These are phyloP conservation scores for Hydrozoanthus gracilis DNA, from an alignment of 92 coral and sea anemone species.

Conservation along the genomic window DNA sequence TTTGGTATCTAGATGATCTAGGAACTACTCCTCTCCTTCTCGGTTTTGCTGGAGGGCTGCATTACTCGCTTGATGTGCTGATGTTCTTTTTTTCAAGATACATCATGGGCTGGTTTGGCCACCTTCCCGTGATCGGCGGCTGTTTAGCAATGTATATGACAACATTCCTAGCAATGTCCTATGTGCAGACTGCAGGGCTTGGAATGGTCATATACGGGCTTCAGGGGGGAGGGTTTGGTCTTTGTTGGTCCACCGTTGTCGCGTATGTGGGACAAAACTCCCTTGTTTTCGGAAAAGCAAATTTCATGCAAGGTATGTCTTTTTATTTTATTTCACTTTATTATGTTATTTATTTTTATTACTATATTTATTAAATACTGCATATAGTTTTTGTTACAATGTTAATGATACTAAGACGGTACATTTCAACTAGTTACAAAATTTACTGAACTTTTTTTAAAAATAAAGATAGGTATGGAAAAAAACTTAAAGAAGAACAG, in stretches of 20 bases:
- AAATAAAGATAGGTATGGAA: too few species aligned
- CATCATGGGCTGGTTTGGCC: conserved; percentile 49
- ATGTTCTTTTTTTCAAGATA: conserved; percentile 52
- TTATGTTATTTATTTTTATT: background rate
- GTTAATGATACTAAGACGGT: too few species aligned
- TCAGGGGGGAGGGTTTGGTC: conserved; percentile 44
- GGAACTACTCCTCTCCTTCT: conserved; percentile 56
- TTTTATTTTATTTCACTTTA: background rate
- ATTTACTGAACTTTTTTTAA: too few species aligned
- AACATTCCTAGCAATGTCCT: conserved; percentile 30
- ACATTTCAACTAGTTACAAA: too few species aligned
- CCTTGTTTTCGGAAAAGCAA: conserved; percentile 13
- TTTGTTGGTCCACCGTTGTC: conserved; percentile 39
- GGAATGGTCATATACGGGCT: conserved; percentile 27
- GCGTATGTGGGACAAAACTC: conserved; percentile 26
- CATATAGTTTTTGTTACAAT: background rate
- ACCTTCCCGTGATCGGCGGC: conserved; percentile 46
- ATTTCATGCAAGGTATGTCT: conserved; percentile 35
- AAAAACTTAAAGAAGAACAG: too few species aligned
- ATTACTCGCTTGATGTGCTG: conserved; percentile 52
- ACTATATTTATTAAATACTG: background rate
- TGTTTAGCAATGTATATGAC: conserved; percentile 33
- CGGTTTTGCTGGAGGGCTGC: conserved; percentile 60
- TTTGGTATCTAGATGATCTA: conserved; percentile 59
- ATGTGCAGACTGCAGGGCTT: background rate